phyloP scores from a whole-genome alignment of 1,140 invertebrate species.

The Aricia agestis region DNA sequence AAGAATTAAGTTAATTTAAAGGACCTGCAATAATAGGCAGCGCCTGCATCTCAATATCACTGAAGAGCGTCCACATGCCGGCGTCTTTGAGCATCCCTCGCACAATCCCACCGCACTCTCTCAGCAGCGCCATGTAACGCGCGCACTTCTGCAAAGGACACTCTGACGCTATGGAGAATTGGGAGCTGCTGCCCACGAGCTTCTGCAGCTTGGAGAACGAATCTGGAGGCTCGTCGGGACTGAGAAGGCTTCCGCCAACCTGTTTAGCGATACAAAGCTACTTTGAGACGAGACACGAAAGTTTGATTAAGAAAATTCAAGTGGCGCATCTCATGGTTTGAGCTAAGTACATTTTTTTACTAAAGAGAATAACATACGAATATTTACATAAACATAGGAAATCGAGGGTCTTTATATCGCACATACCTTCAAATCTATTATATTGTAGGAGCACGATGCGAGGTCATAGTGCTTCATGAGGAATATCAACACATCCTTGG shows the following conservation, averaged over 20 bases:
- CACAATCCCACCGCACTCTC: conserved; percentile 30
- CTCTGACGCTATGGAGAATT: conserved; percentile 43
- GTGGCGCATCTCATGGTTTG: no score
- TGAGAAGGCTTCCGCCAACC: conserved; percentile 45
- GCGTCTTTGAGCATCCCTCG: conserved; percentile 30
- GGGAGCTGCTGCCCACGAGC: conserved; percentile 29
- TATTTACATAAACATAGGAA: no score
- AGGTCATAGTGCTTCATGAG: conserved; percentile 29
- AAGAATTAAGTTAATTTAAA: not conserved
- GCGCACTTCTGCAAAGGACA: conserved; percentile 44
- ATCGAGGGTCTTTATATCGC: no score
- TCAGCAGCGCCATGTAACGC: conserved; percentile 43
- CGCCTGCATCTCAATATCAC: conserved; percentile 73
- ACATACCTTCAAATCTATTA: conserved; percentile 45
- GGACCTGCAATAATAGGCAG: conserved; percentile 74
- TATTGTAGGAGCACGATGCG: conserved; percentile 19
- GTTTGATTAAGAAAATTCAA: no score
- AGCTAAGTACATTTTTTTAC: no score
- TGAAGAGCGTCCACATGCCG: conserved; percentile 68
- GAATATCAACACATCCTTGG: conserved; percentile 41
- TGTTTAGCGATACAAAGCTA: conserved; percentile 18
- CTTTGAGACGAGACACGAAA: no score
- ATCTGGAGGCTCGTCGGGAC: conserved; percentile 46
- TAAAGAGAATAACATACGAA: no score
- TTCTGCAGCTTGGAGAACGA: conserved; percentile 45